Percentiles rank a stretch among this genome's conserved stretches.
phyloP scores from a whole-genome alignment of 2,888 invertebrate species.

The Cryptus armator region DNA sequence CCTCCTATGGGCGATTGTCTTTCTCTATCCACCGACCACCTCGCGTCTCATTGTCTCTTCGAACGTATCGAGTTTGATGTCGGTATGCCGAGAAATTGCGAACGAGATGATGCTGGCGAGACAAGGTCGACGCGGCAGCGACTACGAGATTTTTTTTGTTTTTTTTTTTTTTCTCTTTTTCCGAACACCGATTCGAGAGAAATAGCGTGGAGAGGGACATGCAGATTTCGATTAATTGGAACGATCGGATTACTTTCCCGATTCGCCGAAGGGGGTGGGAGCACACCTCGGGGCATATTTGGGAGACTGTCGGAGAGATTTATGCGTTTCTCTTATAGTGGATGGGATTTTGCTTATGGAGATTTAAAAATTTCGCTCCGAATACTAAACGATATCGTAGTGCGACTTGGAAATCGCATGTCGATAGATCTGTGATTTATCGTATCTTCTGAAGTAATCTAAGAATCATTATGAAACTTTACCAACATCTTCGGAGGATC shows the following conservation, averaged over 20 bases:
- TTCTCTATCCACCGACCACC: not conserved
- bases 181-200: not conserved
- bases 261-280: not conserved
- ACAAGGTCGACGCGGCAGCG: constrained; percentile 49
- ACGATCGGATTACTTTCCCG: constrained; percentile 5
- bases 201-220: not conserved
- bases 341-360: too few relatives aligned
- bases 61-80: not conserved
- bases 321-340: not conserved
- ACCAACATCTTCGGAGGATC: too few relatives aligned
- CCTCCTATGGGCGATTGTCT: not conserved
- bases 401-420: too few relatives aligned
- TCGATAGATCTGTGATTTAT: too few relatives aligned
- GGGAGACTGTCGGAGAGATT: not conserved
- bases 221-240: constrained; percentile 14
- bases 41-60: not conserved
- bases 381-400: too few relatives aligned
- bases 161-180: too few relatives aligned
- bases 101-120: constrained; percentile 41
- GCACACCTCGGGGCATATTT: not conserved
- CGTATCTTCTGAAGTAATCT: too few relatives aligned
- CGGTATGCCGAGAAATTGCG: constrained; percentile 52
- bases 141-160: not conserved
- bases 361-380: too few relatives aligned
- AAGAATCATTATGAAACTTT: too few relatives aligned